These are phyloP conservation scores for Chironomus tepperi DNA, from an alignment of 1,140 invertebrate species.

Conservation along the genomic window DNA sequence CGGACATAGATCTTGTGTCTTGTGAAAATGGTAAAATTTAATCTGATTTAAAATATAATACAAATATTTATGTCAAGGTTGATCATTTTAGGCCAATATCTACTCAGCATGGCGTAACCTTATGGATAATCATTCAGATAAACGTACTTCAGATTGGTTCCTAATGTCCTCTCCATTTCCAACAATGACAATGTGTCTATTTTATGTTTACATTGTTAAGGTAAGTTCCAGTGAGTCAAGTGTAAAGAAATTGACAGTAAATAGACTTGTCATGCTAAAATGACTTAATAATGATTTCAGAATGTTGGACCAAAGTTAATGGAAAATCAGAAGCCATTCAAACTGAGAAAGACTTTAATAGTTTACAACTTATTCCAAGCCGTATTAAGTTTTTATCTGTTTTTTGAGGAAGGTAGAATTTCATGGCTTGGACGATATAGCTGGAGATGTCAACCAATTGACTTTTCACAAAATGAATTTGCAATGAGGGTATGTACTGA, in stretches of 20 bases:
- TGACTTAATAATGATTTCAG: constrained; percentile 44
- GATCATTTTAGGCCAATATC: not conserved
- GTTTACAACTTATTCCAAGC: constrained; percentile 83
- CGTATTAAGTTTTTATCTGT: constrained; percentile 71
- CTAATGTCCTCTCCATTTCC: constrained; percentile 76
- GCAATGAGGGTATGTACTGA: constrained; percentile 63
- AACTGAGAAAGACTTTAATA: constrained; percentile 69
- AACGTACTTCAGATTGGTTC: constrained; percentile 69
- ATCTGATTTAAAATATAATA: too few relatives aligned
- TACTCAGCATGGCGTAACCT: constrained; percentile 52
- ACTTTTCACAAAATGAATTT: constrained; percentile 65
- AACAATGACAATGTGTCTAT: constrained; percentile 65
- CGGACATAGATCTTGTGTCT: too few relatives aligned
- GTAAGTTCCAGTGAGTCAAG: too few relatives aligned
- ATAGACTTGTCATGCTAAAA: too few relatives aligned
- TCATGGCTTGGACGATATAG: constrained; percentile 71
- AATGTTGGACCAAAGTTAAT: constrained; percentile 75
- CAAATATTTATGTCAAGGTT: too few relatives aligned
- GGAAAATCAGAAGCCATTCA: constrained; percentile 80
- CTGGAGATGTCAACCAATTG: constrained; percentile 82
- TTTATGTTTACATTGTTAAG: constrained; percentile 70
- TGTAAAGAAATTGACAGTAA: too few relatives aligned
- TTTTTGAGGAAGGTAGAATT: constrained; percentile 57
- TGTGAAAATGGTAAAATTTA: too few relatives aligned
- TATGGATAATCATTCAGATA: constrained; percentile 68